Percentiles rank a stretch among this genome's conserved stretches.
These are phyloP conservation scores for Anolis sagrei DNA, from an alignment of 2,113 vertebrate genomes.

Conservation along the genomic window DNA sequence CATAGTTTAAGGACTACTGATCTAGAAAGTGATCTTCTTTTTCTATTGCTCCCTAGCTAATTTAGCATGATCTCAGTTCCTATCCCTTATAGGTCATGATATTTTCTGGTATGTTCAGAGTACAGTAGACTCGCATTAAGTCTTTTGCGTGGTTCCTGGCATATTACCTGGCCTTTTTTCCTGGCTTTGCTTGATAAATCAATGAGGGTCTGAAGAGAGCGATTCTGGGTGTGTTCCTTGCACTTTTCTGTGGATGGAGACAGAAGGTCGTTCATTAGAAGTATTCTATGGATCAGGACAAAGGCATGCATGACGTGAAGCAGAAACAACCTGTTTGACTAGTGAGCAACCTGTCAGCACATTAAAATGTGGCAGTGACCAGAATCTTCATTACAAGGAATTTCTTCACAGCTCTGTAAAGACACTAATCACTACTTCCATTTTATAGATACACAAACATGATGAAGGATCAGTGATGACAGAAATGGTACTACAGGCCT, in stretches of 20 bases:
- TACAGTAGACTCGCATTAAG: no score
- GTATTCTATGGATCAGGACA: background rate
- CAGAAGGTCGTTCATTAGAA: background rate
- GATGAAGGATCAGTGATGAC: background rate
- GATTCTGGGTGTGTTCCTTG: background rate
- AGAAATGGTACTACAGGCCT: background rate
- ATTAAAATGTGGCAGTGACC: background rate
- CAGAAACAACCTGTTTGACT: no score
- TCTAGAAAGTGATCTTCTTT: no score
- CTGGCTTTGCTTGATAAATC: conserved; percentile 20
- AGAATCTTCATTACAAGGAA: background rate
- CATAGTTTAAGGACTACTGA: no score
- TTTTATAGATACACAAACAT: background rate
- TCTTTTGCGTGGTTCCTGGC: no score
- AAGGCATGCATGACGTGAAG: background rate
- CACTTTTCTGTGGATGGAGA: conserved; percentile 6
- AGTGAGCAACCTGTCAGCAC: background rate
- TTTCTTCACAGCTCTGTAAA: no score
- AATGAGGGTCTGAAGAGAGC: conserved; percentile 20
- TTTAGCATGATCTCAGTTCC: no score
- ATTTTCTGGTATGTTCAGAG: no score
- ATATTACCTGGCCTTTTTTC: conserved; percentile 14
- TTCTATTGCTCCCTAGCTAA: no score
- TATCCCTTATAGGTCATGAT: no score
- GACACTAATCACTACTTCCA: background rate